phyloP scores from a whole-genome alignment of 2,797 vertebrate genomes.

The Siniperca obscura region DNA sequence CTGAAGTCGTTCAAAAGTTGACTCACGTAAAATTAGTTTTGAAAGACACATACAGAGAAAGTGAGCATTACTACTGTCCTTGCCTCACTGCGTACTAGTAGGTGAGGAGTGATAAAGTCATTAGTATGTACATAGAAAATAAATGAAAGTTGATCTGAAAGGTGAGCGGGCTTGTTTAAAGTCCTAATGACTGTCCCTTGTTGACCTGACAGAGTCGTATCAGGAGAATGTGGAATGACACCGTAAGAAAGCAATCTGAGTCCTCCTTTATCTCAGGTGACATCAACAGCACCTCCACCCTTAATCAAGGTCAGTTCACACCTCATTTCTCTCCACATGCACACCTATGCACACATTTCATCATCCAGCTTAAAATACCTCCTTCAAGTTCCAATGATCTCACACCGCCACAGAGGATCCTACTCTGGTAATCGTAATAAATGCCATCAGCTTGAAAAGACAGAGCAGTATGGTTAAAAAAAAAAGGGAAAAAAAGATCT shows the following conservation, averaged over 20 bases:
- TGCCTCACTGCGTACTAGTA: constrained; percentile 11
- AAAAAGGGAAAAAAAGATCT: constrained; percentile 16
- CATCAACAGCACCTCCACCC: constrained; percentile 99
- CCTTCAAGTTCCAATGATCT: constrained; percentile 61
- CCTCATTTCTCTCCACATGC: constrained; percentile 77
- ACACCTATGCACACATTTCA: constrained; percentile 77
- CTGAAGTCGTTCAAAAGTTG: constrained; percentile 35
- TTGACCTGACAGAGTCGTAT: constrained; percentile 96
- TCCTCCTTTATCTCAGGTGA: constrained; percentile 99
- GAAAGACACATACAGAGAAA: constrained; percentile 16
- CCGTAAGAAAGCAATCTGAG: constrained; percentile 99
- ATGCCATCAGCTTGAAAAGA: constrained; percentile 64
- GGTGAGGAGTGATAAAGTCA: constrained; percentile 18
- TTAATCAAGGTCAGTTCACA: constrained; percentile 99
- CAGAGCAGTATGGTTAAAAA: constrained; percentile 30
- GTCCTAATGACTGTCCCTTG: constrained; percentile 85
- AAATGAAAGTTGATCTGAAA: constrained; percentile 69
- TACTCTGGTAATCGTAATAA: constrained; percentile 61
- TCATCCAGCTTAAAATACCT: constrained; percentile 75
- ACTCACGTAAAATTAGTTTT: constrained; percentile 24
- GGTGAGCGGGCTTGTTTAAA: constrained; percentile 65
- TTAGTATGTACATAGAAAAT: constrained; percentile 26
- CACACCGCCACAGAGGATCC: constrained; percentile 32
- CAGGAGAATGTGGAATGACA: constrained; percentile 99
- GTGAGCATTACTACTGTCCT: not conserved